Evolutionary conservation across 1,140 invertebrate species (phyloP).

Genomic region (Megathymus violae): DNA sequence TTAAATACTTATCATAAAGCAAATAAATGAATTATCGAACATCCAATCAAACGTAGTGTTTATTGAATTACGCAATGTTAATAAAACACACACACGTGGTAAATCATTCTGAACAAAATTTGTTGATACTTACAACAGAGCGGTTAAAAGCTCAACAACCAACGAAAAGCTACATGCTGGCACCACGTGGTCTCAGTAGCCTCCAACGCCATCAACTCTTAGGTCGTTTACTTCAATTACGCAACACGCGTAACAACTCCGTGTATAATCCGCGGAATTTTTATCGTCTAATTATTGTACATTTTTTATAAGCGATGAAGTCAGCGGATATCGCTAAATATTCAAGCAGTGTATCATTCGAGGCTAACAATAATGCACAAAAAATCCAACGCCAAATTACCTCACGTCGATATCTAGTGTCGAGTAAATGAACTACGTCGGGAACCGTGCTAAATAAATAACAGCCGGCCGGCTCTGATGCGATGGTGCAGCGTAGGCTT

Average conservation of each 20-base stretch:
- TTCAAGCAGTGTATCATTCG: slow-evolving; percentile 81
- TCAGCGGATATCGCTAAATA: slow-evolving; percentile 83
- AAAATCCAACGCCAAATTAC: slow-evolving; percentile 69
- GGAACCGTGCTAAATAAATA: slow-evolving; percentile 37
- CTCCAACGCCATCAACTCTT: slow-evolving; percentile 68
- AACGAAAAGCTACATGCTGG: slow-evolving; percentile 45
- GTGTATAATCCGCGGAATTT: slow-evolving; percentile 81
- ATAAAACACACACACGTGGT: slow-evolving; percentile 31
- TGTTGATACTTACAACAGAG: slow-evolving; percentile 32
- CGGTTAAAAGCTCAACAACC: slow-evolving; percentile 17
- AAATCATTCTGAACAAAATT: too few relatives aligned
- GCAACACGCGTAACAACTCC: slow-evolving; percentile 79
- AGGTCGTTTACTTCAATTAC: slow-evolving; percentile 82
- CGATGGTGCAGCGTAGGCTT: slow-evolving; percentile 25
- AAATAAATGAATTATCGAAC: slow-evolving; percentile 33
- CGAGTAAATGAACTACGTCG: slow-evolving; percentile 40
- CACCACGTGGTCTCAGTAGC: slow-evolving; percentile 69
- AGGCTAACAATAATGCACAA: slow-evolving; percentile 77
- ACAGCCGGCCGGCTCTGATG: slow-evolving; percentile 16
- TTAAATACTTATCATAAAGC: slow-evolving; percentile 13
- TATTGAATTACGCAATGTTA: slow-evolving; percentile 16
- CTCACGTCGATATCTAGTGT: slow-evolving; percentile 70
- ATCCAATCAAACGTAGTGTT: slow-evolving; percentile 28
- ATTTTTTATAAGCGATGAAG: slow-evolving; percentile 80
- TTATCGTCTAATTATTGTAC: slow-evolving; percentile 82